Base-by-base conservation (phyloP, 2,113 vertebrate species). In the Heliornis fulica region DNA sequence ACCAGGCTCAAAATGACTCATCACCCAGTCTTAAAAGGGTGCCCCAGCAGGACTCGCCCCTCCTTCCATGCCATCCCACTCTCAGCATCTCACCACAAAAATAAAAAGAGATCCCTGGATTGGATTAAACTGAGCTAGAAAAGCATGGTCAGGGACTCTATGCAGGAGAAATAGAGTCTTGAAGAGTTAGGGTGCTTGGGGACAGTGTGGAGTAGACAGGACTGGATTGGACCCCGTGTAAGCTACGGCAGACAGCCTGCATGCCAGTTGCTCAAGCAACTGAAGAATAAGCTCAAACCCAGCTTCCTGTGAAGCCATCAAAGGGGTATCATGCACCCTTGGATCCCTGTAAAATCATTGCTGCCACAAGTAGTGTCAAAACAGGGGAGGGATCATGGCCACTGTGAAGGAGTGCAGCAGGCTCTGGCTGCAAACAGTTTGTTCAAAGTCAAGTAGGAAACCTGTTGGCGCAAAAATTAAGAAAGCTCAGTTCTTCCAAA, bases 361-460 rank as follows among this genome's bases (percentile, higher is more conserved):
- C 22, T 70, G 19, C 9, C 50, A 54, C 11, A 61, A 61, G 60
- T 5, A 51, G 16, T 28, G 15, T 69, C 28, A 82, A 91, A 91
- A 79, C 4, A 66, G 7, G 36, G 18, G 11, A 50, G 18, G 26
- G 72, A 70, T 74, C 38, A 56, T 70, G 46, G 20, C 29, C 15
- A 40, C 50, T 40, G 21, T 21, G 31, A 79, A 60, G 10, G 57
- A 79, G 36, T 46, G 65, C 9, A 59, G 43, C 54, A 79, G 14
- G 9, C 4, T 77, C 21, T 69, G 50, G 41, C 36, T 85, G 76
- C 8, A 85, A 91, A 60, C 28, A 7, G 19, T 76, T 83, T 63
- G 22, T 66, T 89, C 83, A 79, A 93, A 95, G 69, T 75, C 80
- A 92, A 84, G 36, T 22, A 87, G 43, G n/a, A 94, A 96, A 89